Evolutionary conservation across 2,113 vertebrate genomes (phyloP).

Genomic region (Hassar affinis): DNA sequence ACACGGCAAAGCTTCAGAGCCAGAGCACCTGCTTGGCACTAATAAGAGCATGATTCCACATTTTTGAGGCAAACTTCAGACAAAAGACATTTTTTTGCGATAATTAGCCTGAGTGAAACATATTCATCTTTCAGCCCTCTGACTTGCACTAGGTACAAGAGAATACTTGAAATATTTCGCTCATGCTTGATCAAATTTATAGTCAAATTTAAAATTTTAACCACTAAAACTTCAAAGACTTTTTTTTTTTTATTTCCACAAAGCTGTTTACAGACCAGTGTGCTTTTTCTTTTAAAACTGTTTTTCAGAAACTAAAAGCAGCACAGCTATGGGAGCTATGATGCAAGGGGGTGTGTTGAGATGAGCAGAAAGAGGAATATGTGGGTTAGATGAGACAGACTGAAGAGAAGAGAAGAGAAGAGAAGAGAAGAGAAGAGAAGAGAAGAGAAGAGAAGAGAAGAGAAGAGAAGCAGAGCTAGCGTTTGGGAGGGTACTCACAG

Average conservation of each 20-base stretch:
- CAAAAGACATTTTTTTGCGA: constrained; percentile 27
- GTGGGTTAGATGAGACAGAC: not conserved
- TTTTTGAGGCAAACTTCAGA: constrained; percentile 44
- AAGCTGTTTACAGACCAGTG: not conserved
- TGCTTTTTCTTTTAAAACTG: not conserved
- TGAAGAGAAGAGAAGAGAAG: not conserved
- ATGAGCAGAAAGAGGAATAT: not conserved
- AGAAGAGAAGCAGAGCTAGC: not conserved
- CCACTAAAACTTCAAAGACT: not conserved
- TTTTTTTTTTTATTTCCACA: not conserved
- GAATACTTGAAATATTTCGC: constrained; percentile 17
- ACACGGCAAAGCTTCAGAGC: constrained; percentile 38
- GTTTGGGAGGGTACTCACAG: constrained; percentile 75
- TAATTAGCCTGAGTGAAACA: constrained; percentile 52
- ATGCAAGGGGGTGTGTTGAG: not conserved
- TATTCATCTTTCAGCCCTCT: constrained; percentile 27
- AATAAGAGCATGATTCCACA: constrained; percentile 43
- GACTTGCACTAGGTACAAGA: constrained; percentile 12
- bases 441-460: not conserved
- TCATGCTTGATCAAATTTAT: not conserved
- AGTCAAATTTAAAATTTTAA: not conserved
- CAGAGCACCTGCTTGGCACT: constrained; percentile 52
- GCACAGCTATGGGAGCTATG: constrained; percentile 1
- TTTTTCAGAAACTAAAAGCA: not conserved
- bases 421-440: not conserved